Percentiles rank a stretch among this genome's conserved stretches.
phyloP scores from a whole-genome alignment of 2,113 vertebrate genomes.

The Alexandromys fortis region DNA sequence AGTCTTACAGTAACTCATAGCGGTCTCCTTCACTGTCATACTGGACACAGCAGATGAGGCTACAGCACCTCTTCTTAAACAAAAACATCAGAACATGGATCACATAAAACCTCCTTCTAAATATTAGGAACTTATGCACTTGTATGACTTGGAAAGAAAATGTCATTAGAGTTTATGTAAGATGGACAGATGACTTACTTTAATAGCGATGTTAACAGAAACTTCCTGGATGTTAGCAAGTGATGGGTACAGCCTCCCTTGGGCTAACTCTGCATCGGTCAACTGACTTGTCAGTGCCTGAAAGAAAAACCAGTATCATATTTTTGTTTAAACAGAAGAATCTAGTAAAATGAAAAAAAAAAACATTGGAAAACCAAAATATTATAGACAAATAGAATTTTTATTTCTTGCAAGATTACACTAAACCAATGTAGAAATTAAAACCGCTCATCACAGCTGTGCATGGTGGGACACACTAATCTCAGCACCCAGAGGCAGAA shows the following conservation, averaged over 20 bases:
- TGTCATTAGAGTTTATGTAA: not conserved
- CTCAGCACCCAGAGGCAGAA: not conserved
- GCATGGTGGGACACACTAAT: not conserved
- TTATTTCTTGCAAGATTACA: conserved; percentile 25
- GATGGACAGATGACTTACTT: conserved; percentile 86
- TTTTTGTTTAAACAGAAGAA: conserved; percentile 27
- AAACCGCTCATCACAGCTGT: not conserved
- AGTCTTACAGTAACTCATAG: not conserved
- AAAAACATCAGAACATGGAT: not conserved
- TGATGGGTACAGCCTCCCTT: conserved; percentile 95
- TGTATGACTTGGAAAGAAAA: conserved; percentile 21
- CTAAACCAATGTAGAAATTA: conserved; percentile 36
- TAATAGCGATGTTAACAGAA: conserved; percentile 95
- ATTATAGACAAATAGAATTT: not conserved
- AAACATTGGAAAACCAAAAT: not conserved
- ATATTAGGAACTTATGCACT: conserved; percentile 6
- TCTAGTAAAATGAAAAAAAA: conserved; percentile 18
- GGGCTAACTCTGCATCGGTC: conserved; percentile 90
- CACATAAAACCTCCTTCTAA: not conserved
- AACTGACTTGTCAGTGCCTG: conserved; percentile 93
- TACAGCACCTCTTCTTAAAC: not conserved
- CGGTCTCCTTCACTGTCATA: not conserved
- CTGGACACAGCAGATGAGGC: not conserved
- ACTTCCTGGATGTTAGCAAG: conserved; percentile 97
- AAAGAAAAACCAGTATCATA: conserved; percentile 52